phyloP scores from a whole-genome alignment of 2,113 vertebrate species.

The Aviceda subcristata region DNA sequence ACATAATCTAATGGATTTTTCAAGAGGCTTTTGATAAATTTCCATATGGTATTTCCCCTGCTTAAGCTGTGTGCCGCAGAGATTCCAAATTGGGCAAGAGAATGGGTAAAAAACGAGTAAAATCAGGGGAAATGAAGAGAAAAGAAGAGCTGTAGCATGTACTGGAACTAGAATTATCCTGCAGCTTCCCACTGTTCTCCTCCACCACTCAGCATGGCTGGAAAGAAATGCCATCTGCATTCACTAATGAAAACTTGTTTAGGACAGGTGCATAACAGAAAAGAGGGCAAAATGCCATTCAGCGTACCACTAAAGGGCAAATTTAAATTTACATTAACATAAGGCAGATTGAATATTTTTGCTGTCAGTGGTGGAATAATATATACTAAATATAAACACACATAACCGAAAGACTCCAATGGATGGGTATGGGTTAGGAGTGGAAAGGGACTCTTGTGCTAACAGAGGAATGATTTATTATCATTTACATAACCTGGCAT shows the following conservation, averaged over 20 bases:
- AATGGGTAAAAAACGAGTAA: background rate
- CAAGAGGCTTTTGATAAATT: slow-evolving; percentile 57
- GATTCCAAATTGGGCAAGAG: background rate
- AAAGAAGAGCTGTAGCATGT: background rate
- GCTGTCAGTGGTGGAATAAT: background rate
- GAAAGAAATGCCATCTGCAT: slow-evolving; percentile 47
- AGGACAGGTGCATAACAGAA: slow-evolving; percentile 36
- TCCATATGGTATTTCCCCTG: slow-evolving; percentile 24
- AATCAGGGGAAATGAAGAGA: background rate
- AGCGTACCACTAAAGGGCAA: slow-evolving; percentile 29
- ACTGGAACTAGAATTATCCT: background rate
- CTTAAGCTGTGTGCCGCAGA: background rate
- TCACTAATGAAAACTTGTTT: slow-evolving; percentile 55
- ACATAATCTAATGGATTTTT: slow-evolving; percentile 53
- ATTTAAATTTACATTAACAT: background rate
- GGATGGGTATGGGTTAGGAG: background rate
- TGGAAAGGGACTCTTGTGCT: background rate
- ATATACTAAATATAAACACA: background rate
- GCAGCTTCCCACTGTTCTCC: slow-evolving; percentile 36
- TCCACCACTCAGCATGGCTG: background rate
- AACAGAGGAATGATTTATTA: slow-evolving; percentile 45
- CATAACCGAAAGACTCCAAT: background rate
- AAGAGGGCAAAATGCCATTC: slow-evolving; percentile 24
- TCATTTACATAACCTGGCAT: slow-evolving; percentile 48
- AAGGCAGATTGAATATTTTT: slow-evolving; percentile 24